Percentiles rank a stretch among this genome's conserved stretches.
These are phyloP conservation scores for Xiphorhynchus elegans DNA, from an alignment of 2,113 vertebrate genomes.

Conservation along the genomic window DNA sequence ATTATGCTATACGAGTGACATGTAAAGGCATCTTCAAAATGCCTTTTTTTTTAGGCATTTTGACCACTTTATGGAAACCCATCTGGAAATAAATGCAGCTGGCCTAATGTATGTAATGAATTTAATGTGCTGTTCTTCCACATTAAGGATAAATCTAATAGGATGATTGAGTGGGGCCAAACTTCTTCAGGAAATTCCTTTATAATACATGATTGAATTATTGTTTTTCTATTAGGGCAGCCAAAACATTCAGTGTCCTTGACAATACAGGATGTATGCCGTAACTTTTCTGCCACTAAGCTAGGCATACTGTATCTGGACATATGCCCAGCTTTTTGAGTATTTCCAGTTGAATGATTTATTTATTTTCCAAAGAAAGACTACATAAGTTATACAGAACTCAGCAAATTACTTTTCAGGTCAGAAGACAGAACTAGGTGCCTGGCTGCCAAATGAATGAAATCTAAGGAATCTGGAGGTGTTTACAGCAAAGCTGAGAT, in stretches of 20 bases:
- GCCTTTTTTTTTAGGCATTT: neutral
- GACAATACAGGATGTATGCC: conserved; percentile 61
- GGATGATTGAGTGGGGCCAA: conserved; percentile 60
- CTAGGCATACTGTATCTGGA: conserved; percentile 58
- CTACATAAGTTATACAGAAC: conserved; percentile 41
- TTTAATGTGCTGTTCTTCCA: conserved; percentile 39
- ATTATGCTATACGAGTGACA: neutral
- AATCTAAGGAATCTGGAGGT: conserved; percentile 46
- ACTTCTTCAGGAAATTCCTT: conserved; percentile 68
- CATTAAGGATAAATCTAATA: conserved; percentile 62
- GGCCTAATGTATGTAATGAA: conserved; percentile 59
- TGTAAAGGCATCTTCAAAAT: conserved; percentile 29
- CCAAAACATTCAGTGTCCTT: conserved; percentile 60
- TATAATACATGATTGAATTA: conserved; percentile 64
- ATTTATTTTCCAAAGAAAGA: conserved; percentile 65
- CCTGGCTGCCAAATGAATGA: conserved; percentile 48
- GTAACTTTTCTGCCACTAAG: conserved; percentile 55
- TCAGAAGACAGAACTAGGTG: neutral
- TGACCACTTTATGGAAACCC: neutral
- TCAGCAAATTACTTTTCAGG: neutral
- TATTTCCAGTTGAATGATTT: conserved; percentile 65
- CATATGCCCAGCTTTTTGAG: conserved; percentile 47
- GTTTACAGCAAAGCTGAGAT: conserved; percentile 34
- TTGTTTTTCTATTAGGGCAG: conserved; percentile 69
- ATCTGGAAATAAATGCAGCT: conserved; percentile 57